Percentiles rank a stretch among this genome's conserved stretches.
These are phyloP conservation scores for Drosophila persimilis DNA, from an alignment of 1,140 invertebrate genomes.

Conservation along the genomic window DNA sequence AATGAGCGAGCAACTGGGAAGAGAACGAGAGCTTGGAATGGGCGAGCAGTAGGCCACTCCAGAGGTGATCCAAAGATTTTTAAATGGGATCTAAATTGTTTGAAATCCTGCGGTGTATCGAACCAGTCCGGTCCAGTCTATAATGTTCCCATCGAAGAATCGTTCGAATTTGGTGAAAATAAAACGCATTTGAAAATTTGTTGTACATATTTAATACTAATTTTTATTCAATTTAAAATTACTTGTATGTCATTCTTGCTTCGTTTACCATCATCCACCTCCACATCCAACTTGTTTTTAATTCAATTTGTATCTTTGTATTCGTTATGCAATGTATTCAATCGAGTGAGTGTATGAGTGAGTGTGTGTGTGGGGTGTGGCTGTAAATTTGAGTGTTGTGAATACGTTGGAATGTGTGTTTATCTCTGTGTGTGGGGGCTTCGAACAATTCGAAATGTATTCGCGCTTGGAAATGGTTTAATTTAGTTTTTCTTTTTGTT, in stretches of 20 bases:
- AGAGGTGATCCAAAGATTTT: no score
- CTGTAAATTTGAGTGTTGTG: conserved; percentile 5
- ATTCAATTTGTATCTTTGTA: conserved; percentile 28
- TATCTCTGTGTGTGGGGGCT: conserved; percentile 17
- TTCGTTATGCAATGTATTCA: conserved; percentile 58
- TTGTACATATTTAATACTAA: conserved; percentile 81
- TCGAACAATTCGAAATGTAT: conserved; percentile 31
- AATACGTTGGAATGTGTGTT: conserved; percentile 6
- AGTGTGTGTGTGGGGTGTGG: conserved; percentile 14
- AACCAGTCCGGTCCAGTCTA: no score
- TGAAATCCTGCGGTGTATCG: no score
- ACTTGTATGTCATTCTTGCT: conserved; percentile 72
- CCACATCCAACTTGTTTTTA: conserved; percentile 24
- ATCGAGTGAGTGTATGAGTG: conserved; percentile 17
- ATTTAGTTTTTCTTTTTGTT: conserved; percentile 12
- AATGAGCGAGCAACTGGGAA: no score
- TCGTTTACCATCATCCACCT: conserved; percentile 38
- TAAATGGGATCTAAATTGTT: no score
- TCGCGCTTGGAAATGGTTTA: conserved; percentile 34
- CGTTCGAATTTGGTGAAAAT: not conserved
- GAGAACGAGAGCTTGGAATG: no score
- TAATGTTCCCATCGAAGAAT: no score
- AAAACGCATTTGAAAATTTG: conserved; percentile 43
- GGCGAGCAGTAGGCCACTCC: no score
- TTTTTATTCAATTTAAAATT: conserved; percentile 82